These are phyloP conservation scores for Artibeus lituratus DNA, from an alignment of 2,797 vertebrate species.

Conservation along the genomic window DNA sequence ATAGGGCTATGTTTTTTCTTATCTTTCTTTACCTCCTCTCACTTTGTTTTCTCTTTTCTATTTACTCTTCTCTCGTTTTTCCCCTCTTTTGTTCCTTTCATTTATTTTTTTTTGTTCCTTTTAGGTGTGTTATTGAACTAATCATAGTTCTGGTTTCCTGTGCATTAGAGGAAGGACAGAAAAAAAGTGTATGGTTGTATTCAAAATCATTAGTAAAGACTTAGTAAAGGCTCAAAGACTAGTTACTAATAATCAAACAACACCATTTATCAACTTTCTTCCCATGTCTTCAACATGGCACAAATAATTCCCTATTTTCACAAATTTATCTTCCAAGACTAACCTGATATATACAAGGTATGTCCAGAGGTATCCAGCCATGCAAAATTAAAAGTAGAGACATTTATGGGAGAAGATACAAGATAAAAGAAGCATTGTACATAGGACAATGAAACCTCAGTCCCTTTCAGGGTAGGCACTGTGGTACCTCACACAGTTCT, in stretches of 20 bases:
- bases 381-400: no score
- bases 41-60: no score
- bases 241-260: neutral
- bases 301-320: neutral
- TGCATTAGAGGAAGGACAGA: neutral
- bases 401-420: no score
- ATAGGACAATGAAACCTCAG: no score
- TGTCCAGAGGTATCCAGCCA: no score
- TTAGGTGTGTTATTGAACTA: neutral
- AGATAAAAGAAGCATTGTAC: no score
- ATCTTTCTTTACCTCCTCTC: neutral
- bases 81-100: neutral
- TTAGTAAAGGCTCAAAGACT: neutral
- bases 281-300: neutral
- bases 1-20: neutral
- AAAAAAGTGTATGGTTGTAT: neutral
- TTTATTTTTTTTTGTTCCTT: neutral
- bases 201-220: neutral
- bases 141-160: neutral
- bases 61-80: neutral
- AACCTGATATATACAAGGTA: neutral
- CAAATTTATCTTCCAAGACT: neutral
- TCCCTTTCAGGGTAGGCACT: no score
- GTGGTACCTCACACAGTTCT: no score
- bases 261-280: neutral